Percentiles rank a stretch among this genome's conserved stretches.
Evolutionary conservation across 2,888 invertebrate genomes (phyloP).

Genomic region (Tachina fera): DNA sequence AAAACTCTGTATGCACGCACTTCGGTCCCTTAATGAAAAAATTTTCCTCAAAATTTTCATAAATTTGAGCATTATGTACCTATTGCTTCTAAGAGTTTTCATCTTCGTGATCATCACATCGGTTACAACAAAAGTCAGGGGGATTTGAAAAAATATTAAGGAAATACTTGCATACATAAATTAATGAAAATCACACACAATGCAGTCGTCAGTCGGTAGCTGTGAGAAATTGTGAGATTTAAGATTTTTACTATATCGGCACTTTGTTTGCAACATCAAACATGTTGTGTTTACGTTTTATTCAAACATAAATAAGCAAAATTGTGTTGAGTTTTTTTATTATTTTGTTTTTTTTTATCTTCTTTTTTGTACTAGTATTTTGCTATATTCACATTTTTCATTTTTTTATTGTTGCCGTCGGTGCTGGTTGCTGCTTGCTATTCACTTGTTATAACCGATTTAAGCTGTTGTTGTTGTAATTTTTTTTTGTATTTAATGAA

Average conservation of each 20-base stretch:
- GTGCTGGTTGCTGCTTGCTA: slow-evolving; percentile 47
- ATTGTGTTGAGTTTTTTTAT: slow-evolving; percentile 35
- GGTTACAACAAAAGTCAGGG: neutral
- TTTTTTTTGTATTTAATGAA: slow-evolving; percentile 36
- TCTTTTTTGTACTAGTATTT: slow-evolving; percentile 51
- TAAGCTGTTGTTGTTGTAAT: slow-evolving; percentile 20
- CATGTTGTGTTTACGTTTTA: slow-evolving; percentile 75
- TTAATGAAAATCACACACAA: slow-evolving; percentile 2
- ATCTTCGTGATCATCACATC: neutral
- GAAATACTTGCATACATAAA: slow-evolving; percentile 21
- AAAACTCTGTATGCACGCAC: neutral
- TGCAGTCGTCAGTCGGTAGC: neutral
- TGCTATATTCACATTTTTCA: slow-evolving; percentile 52
- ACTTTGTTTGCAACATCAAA: slow-evolving; percentile 64
- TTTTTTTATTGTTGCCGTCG: slow-evolving; percentile 25
- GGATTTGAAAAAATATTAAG: slow-evolving; percentile 5
- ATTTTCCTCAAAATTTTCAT: neutral
- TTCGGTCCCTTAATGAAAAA: neutral
- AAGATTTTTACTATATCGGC: slow-evolving; percentile 49
- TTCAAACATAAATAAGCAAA: slow-evolving; percentile 71
- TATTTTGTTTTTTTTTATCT: neutral
- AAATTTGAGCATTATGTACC: neutral
- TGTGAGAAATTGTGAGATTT: slow-evolving; percentile 1
- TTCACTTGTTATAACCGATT: slow-evolving; percentile 68
- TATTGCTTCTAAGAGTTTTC: neutral